Evolutionary conservation across 1,140 invertebrate species (phyloP).

Genomic region (Steinernema feltiae): DNA sequence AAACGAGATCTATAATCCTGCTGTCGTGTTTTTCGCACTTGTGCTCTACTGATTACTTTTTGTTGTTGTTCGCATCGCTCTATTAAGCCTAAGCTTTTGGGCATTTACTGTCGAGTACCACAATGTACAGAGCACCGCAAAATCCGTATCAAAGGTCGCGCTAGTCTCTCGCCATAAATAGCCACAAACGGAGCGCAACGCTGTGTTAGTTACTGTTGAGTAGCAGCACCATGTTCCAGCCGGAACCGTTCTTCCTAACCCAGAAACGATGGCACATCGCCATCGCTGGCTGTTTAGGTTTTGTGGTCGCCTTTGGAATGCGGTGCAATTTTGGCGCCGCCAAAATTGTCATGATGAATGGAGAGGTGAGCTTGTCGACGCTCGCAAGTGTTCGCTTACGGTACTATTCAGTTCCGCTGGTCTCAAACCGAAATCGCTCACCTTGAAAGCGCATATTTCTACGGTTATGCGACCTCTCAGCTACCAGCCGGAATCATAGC

Average conservation of each 20-base stretch:
- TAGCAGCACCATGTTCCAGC: too few species aligned
- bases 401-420: constrained; percentile 72
- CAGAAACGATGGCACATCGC: constrained; percentile 36
- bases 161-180: too few species aligned
- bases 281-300: constrained; percentile 26
- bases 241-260: constrained; percentile 25
- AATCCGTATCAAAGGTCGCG: too few species aligned
- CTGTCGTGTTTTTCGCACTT: too few species aligned
- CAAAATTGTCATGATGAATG: constrained; percentile 30
- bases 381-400: constrained; percentile 10
- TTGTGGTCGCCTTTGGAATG: constrained; percentile 32
- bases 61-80: too few species aligned
- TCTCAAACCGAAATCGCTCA: constrained; percentile 69
- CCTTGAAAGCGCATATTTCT: constrained; percentile 94
- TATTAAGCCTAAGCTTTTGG: too few species aligned
- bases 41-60: too few species aligned
- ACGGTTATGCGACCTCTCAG: constrained; percentile 93
- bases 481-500: constrained; percentile 94
- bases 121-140: too few species aligned
- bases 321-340: constrained; percentile 36
- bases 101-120: too few species aligned
- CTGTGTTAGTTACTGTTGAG: too few species aligned
- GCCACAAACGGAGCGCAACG: too few species aligned
- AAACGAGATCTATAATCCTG: too few species aligned
- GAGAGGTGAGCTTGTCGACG: constrained; percentile 27